Conservation (phyloP, 37 sponge, comb jelly and placozoan species). For the Hormiphora californensis region DNA sequence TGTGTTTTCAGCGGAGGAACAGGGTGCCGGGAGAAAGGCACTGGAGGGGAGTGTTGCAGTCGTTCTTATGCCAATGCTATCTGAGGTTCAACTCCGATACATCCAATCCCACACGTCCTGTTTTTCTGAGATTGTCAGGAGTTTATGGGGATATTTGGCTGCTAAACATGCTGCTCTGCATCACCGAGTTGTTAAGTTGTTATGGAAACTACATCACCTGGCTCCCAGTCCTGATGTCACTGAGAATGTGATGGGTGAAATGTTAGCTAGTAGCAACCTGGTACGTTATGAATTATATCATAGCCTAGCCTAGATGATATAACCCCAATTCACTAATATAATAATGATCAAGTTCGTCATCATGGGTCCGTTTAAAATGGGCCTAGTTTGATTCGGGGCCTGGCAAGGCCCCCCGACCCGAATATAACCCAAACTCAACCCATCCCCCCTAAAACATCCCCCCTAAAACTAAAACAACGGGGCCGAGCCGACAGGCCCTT, state of each 20-base stretch:
- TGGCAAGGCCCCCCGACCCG: too few relatives aligned
- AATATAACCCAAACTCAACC: too few relatives aligned
- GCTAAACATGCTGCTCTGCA: constrained; percentile 48
- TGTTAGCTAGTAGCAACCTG: constrained; percentile 4
- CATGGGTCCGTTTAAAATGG: too few relatives aligned
- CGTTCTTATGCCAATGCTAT: constrained; percentile 48
- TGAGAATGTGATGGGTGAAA: constrained; percentile 49
- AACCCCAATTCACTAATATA: too few relatives aligned
- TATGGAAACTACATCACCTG: constrained; percentile 49
- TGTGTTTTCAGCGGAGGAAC: constrained; percentile 45
- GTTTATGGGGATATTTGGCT: constrained; percentile 45
- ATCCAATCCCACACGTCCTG: constrained; percentile 7
- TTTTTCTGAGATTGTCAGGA: constrained; percentile 6
- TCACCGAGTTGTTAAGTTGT: constrained; percentile 40
- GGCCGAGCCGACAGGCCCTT: too few relatives aligned
- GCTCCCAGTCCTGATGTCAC: constrained; percentile 33
- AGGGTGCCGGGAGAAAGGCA: constrained; percentile 34
- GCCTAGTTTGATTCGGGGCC: too few relatives aligned
- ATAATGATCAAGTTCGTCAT: too few relatives aligned
- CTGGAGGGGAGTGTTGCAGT: constrained; percentile 45
- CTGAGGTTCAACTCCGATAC: constrained; percentile 33
- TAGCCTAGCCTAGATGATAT: too few relatives aligned
- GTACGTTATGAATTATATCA: too few relatives aligned
- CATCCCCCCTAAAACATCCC: too few relatives aligned
- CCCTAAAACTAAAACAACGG: too few relatives aligned